Conservation (phyloP, 2,888 invertebrate species). For the Rosalia funebris region DNA sequence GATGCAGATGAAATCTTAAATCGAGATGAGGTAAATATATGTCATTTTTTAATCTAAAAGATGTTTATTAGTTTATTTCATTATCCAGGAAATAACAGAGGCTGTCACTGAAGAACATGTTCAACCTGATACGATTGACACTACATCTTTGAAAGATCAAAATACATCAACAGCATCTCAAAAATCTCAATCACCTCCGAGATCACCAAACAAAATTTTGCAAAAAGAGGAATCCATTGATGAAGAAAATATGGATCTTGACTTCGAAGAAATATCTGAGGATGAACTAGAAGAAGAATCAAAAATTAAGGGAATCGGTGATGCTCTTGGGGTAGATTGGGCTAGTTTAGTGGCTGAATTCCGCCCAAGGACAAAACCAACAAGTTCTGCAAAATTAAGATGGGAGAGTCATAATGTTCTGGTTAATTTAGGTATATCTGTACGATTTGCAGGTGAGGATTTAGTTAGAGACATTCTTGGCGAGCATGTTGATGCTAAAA, state of each 20-base stretch:
- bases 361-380: constrained; percentile 66
- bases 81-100: constrained; percentile 35
- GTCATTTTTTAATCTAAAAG: not conserved
- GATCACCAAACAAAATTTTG: constrained; percentile 36
- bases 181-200: constrained; percentile 54
- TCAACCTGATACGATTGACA: constrained; percentile 44
- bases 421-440: constrained; percentile 81
- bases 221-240: constrained; percentile 68
- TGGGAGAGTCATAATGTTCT: constrained; percentile 86
- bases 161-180: constrained; percentile 47
- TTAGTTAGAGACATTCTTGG: constrained; percentile 65
- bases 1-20: constrained; percentile 89
- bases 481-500: constrained; percentile 57
- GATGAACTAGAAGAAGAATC: constrained; percentile 88
- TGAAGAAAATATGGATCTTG: constrained; percentile 79
- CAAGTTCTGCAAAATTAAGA: constrained; percentile 73
- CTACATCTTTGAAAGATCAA: constrained; percentile 53
- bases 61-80: not conserved
- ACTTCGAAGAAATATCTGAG: constrained; percentile 91
- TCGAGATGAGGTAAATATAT: constrained; percentile 71
- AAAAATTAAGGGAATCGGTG: constrained; percentile 79
- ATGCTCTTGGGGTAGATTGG: constrained; percentile 97
- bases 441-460: constrained; percentile 73
- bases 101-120: constrained; percentile 49
- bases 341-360: constrained; percentile 87